A percentile compares a stretch with the other conserved stretches of the same genome.
Conservation (phyloP, 2,113 vertebrate genomes). For the Lepisosteus osseus region DNA sequence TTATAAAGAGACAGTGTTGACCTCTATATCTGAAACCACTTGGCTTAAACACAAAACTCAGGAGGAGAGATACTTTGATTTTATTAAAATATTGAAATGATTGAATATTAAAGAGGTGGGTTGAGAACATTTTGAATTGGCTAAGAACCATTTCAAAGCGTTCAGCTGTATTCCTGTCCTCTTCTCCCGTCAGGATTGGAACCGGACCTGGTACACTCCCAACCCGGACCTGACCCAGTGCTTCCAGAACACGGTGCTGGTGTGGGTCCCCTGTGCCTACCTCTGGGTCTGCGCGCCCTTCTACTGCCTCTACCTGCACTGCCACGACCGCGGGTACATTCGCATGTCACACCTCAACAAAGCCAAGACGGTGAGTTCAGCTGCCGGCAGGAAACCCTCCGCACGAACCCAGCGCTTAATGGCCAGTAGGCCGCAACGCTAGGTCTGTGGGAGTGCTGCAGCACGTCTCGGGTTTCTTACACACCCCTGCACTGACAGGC, state of each 20-base stretch:
- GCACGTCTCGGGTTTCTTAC: not conserved
- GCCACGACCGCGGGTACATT: conserved; percentile 81
- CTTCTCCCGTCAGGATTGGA: conserved; percentile 74
- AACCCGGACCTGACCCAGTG: conserved; percentile 86
- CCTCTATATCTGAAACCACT: no score
- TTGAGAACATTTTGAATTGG: no score
- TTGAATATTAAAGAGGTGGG: no score
- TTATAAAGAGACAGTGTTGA: no score
- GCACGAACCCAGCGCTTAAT: not conserved
- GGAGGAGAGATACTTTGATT: no score
- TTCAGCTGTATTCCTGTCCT: not conserved
- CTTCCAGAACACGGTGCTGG: conserved; percentile 89
- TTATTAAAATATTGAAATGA: no score
- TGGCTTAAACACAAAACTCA: no score
- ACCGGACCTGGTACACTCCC: conserved; percentile 78
- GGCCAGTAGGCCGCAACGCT: not conserved
- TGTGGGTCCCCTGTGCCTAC: conserved; percentile 86
- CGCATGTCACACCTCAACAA: conserved; percentile 89
- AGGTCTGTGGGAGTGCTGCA: not conserved
- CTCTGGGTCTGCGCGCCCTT: conserved; percentile 83
- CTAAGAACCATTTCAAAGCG: no score
- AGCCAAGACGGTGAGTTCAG: conserved; percentile 81
- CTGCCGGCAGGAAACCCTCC: not conserved
- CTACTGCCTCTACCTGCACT: conserved; percentile 77
- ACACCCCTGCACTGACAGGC: not conserved